Base-by-base conservation (phyloP, 2,113 vertebrate genomes). In the Ciconia stormi region DNA sequence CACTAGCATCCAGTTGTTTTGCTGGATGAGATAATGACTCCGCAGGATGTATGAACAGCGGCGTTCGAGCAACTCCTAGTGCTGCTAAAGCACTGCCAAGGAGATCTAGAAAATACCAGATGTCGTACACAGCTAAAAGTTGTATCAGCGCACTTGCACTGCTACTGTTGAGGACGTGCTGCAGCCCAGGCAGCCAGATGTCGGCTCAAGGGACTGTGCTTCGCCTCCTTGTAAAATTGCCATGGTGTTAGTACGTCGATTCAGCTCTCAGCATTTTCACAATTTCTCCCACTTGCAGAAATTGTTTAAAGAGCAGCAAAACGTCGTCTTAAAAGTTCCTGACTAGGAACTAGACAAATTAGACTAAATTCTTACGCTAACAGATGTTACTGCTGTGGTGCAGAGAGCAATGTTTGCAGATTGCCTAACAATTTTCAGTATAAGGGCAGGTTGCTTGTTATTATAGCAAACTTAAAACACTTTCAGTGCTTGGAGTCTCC, bases 231-330 rank as follows among this genome's bases (percentile, higher is more conserved):
- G 30, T 29, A 20, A n/a, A 42, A 27, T 6, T 6, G 9, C 25
- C 22, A 5, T 3, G 2, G 27, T 14, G 3, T 4, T 16, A 34
- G 14, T 11, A 22, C 16, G 16, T 16, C 46, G 6, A 1, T 50
- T 27, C 66, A 21, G 53, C 12, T 30, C 30, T 29, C 16, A 1
- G 25, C 22, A 15, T 17, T 40, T 61, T 7, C 19, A 9, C 10
- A 2, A 12, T 49, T 62, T 55, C 16, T 56, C 27, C 34, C 22
- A 34, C 18, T 53, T 23, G 62, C 52, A 62, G 26, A 77, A 87
- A 25, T 18, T 13, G 25, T 32, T 81, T 82, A 8, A 78, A 70
- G 36, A 56, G 3, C 1, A 63, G 20, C n/a, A 86, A 76, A 82
- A 36, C 0, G 4, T 19, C 3, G 6, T 73, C 36, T 77, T 25